Evolutionary conservation across 2,113 vertebrate species (phyloP).

Genomic region (Xiphophorus couchianus): DNA sequence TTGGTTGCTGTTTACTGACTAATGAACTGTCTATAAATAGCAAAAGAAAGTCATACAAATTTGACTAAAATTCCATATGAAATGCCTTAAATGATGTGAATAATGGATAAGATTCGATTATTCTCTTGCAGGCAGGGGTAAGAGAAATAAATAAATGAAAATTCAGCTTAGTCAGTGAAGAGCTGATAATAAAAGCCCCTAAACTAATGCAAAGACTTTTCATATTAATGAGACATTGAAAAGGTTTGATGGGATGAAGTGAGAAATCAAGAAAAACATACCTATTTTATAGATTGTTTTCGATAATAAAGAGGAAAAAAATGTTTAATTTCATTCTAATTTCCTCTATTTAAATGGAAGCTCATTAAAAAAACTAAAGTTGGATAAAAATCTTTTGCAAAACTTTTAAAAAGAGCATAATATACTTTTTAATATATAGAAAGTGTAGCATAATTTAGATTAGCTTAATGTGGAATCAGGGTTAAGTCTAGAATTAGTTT

Average conservation of each 20-base stretch:
- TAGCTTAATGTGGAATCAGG: no score
- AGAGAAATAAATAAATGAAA: conserved; percentile 65
- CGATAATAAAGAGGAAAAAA: conserved; percentile 18
- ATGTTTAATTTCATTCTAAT: conserved; percentile 28
- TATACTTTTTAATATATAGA: no score
- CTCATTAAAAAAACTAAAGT: not conserved
- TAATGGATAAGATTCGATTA: conserved; percentile 69
- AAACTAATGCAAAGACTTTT: conserved; percentile 60
- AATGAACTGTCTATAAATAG: conserved; percentile 49
- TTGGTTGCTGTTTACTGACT: conserved; percentile 42
- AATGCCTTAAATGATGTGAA: conserved; percentile 35
- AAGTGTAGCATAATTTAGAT: no score
- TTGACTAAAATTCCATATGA: conserved; percentile 59
- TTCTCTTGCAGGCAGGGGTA: conserved; percentile 62
- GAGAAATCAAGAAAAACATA: conserved; percentile 46
- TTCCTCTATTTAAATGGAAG: conserved; percentile 30
- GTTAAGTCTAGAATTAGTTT: no score
- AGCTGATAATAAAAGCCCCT: conserved; percentile 66
- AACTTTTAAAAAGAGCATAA: not conserved
- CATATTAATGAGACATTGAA: conserved; percentile 61
- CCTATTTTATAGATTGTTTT: conserved; percentile 21
- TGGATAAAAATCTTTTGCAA: not conserved
- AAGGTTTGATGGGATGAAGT: conserved; percentile 39
- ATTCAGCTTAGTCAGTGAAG: conserved; percentile 70
- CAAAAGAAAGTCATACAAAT: conserved; percentile 56